Evolutionary conservation across 2,797 vertebrate genomes (phyloP).

Genomic region (Danio aesculapii): DNA sequence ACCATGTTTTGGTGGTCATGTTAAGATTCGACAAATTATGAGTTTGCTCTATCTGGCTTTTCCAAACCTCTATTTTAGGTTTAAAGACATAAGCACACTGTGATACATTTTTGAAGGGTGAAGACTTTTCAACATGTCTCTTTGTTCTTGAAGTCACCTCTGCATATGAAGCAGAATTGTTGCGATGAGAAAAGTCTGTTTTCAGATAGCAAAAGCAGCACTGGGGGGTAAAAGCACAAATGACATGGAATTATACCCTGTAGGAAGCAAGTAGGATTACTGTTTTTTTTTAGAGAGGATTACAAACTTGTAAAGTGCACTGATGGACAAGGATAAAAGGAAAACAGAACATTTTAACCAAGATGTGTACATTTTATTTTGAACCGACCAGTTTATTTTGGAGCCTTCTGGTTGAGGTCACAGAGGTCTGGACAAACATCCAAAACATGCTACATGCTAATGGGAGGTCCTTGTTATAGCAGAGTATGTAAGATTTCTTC

Average conservation of each 20-base stretch:
- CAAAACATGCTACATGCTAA: too few relatives aligned
- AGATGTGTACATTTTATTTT: conserved; percentile 48
- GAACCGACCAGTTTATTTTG: neutral
- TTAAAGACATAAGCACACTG: neutral
- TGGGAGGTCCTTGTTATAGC: too few relatives aligned
- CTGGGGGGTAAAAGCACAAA: conserved; percentile 68
- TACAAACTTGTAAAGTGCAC: conserved; percentile 79
- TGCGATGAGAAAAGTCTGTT: conserved; percentile 19
- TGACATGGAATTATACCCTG: conserved; percentile 75
- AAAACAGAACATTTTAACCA: conserved; percentile 61
- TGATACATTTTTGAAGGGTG: neutral
- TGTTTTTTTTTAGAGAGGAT: conserved; percentile 77
- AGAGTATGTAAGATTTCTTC: too few relatives aligned
- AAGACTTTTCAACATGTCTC: neutral
- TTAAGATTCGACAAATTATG: conserved; percentile 28
- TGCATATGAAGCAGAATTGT: neutral
- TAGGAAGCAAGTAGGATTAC: conserved; percentile 77
- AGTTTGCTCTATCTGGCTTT: neutral
- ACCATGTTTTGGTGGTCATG: neutral
- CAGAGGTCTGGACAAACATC: conserved; percentile 8
- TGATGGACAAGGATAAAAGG: conserved; percentile 73
- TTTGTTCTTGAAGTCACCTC: neutral
- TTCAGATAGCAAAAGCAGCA: conserved; percentile 37
- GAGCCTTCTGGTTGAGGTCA: conserved; percentile 25
- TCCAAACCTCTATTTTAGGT: conserved; percentile 10